A percentile compares a stretch with the other conserved stretches of the same genome.
Evolutionary conservation across 1,140 invertebrate species (phyloP).

Genomic region (Oreohelix idahoensis): DNA sequence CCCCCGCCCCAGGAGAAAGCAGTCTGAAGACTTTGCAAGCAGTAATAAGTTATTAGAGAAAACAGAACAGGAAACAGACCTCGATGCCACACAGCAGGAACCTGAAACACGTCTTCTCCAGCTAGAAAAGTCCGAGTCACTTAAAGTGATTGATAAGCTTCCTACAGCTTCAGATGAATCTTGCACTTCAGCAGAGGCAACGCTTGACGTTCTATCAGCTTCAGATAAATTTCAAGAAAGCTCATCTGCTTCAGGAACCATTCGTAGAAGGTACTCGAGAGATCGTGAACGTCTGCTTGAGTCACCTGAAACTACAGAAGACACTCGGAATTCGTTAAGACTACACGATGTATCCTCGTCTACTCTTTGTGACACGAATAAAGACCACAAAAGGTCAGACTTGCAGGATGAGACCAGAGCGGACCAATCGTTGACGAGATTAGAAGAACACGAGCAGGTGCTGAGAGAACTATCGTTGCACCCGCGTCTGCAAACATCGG

Average conservation of each 20-base stretch:
- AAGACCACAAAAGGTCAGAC: not conserved
- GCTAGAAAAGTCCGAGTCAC: not conserved
- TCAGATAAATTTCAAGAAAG: not conserved
- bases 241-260: not conserved
- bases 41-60: not conserved
- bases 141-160: not conserved
- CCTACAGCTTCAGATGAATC: not conserved
- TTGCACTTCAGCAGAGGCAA: not conserved
- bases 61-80: not conserved
- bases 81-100: not conserved
- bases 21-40: not conserved
- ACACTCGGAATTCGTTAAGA: not conserved
- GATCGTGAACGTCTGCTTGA: not conserved
- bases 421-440: not conserved
- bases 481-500: constrained; percentile 29
- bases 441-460: not conserved
- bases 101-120: not conserved
- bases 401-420: not conserved
- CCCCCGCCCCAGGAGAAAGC: not conserved
- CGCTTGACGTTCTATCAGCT: not conserved
- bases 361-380: not conserved
- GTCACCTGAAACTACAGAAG: not conserved
- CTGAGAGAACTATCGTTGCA: constrained; percentile 14
- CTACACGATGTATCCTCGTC: not conserved
- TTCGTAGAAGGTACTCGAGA: not conserved